Evolutionary conservation across 2,113 vertebrate species (phyloP).

Genomic region (Oreochromis spilurus): DNA sequence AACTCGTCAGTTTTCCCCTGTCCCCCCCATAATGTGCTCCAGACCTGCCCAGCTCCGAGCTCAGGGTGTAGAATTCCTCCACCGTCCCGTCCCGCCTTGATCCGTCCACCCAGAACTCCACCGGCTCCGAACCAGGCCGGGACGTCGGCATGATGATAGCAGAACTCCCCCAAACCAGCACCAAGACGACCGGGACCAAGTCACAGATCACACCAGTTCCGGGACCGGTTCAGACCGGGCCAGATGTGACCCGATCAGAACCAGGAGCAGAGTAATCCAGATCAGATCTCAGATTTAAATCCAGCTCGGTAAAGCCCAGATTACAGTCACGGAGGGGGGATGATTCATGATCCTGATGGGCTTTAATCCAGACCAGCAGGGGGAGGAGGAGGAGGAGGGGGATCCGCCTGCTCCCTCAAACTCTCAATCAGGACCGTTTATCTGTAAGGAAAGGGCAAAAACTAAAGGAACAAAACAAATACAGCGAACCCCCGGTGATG

Average conservation of each 20-base stretch:
- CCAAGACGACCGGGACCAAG: not conserved
- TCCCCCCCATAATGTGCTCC: not conserved
- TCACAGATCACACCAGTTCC: not conserved
- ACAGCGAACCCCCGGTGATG: not conserved
- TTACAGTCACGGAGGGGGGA: constrained; percentile 33
- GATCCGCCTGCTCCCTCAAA: constrained; percentile 28
- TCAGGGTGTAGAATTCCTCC: constrained; percentile 79
- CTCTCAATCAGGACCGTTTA: constrained; percentile 8
- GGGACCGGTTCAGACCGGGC: constrained; percentile 1
- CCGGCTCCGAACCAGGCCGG: constrained; percentile 63
- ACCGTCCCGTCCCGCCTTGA: constrained; percentile 77
- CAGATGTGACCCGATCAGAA: constrained; percentile 29
- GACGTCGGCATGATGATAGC: constrained; percentile 76
- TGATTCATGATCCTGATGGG: constrained; percentile 52
- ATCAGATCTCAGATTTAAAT: constrained; percentile 45
- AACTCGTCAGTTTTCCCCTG: not conserved
- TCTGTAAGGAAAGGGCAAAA: not conserved
- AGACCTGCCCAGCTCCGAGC: constrained; percentile 76
- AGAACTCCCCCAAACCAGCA: not conserved
- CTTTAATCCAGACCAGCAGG: constrained; percentile 41
- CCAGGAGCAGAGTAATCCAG: constrained; percentile 34
- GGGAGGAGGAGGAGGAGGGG: constrained; percentile 7
- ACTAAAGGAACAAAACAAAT: not conserved
- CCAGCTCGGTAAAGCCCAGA: constrained; percentile 45
- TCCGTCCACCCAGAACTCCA: constrained; percentile 85